Evolutionary conservation across 2,113 vertebrate genomes (phyloP).

Genomic region (Semnornis frantzii): DNA sequence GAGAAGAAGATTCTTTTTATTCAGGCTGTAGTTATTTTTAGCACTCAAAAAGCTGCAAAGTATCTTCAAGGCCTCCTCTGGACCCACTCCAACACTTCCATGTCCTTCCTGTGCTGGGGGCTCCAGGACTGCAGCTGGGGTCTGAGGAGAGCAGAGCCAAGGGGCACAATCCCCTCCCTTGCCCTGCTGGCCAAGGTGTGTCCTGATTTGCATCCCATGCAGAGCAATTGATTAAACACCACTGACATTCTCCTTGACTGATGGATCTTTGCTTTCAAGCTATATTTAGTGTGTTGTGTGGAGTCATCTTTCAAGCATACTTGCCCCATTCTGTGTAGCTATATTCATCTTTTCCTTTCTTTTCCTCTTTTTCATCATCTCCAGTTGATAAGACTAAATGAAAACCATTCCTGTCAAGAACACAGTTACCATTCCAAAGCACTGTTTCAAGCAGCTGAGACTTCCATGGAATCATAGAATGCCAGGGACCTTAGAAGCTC

Average conservation of each 20-base stretch:
- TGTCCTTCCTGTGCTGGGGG: too few relatives aligned
- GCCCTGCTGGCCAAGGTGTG: neutral
- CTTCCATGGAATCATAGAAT: too few relatives aligned
- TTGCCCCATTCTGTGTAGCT: neutral
- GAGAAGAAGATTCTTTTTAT: too few relatives aligned
- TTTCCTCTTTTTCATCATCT: neutral
- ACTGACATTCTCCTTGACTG: conserved; percentile 35
- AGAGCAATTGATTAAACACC: conserved; percentile 5
- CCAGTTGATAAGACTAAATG: neutral
- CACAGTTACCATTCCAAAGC: neutral
- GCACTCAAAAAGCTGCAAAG: neutral
- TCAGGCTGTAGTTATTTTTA: too few relatives aligned
- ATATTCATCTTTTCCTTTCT: neutral
- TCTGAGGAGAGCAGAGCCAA: too few relatives aligned
- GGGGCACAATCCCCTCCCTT: too few relatives aligned
- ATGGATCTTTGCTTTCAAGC: neutral
- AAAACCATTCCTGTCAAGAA: neutral
- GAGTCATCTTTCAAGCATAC: neutral
- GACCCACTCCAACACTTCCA: too few relatives aligned
- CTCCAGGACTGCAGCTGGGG: too few relatives aligned
- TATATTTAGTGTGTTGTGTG: neutral
- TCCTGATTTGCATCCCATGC: conserved; percentile 2
- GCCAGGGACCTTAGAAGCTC: too few relatives aligned
- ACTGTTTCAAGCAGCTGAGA: neutral
- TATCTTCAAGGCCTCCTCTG: neutral